Conservation (phyloP, 2,113 vertebrate genomes). For the Podarcis cretensis region DNA sequence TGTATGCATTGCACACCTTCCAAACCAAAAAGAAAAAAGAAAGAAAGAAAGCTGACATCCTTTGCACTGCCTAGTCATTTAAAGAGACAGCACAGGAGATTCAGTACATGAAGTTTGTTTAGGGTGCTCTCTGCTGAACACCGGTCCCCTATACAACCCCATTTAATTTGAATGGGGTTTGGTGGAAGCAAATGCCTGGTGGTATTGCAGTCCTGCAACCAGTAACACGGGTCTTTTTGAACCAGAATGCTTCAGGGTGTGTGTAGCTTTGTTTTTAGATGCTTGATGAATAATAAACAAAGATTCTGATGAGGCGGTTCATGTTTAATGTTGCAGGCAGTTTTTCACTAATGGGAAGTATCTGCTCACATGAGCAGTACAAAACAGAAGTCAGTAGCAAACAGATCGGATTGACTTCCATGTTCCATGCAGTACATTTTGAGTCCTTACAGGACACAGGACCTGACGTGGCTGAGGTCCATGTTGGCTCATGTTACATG, state of each 20-base stretch:
- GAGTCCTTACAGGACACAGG: no score
- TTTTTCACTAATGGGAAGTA: background rate
- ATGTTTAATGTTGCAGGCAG: background rate
- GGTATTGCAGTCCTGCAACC: background rate
- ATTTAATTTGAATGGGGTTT: background rate
- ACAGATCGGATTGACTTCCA: background rate
- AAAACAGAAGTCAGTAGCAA: background rate
- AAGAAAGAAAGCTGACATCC: background rate
- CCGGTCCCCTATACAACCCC: background rate
- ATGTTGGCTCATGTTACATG: no score
- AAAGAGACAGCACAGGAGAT: conserved; percentile 7
- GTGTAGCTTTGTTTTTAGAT: background rate
- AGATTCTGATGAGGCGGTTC: background rate
- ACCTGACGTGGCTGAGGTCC: no score
- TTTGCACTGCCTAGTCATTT: background rate
- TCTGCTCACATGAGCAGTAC: background rate
- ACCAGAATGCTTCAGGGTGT: background rate
- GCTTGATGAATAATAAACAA: background rate
- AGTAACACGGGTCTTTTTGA: background rate
- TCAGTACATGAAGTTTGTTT: conserved; percentile 3
- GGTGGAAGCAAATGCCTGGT: background rate
- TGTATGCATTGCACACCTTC: background rate
- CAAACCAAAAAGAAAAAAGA: background rate
- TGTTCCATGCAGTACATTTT: no score
- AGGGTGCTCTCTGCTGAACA: background rate